Evolutionary conservation across 2,113 vertebrate species (phyloP), one percentile per base, ranked within the genome.

Genomic region (Copsychus sechellarum): DNA sequence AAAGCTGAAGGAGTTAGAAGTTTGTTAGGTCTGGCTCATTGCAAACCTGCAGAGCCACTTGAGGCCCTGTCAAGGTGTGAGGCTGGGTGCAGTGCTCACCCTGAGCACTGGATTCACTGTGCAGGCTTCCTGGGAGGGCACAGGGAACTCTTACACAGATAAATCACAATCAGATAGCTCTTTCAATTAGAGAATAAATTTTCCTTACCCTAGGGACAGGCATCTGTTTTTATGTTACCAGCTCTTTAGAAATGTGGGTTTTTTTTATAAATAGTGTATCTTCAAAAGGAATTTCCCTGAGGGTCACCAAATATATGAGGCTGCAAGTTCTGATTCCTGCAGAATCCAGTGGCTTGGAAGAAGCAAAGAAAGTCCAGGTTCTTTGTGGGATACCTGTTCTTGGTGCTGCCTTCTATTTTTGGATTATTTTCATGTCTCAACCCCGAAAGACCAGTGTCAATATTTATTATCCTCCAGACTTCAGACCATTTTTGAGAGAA

Each of bases 71-170:
- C 45, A 5, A 17, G 54, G 22, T 42, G 29, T 25, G 28, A 20
- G 23, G 3, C 50, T 50, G 40, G 9, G 7, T 48, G 23, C 53
- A 38, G 29, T 3, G 3, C 1, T 2, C 8, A 3, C 12, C 40
- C 6, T 22, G 5, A 54, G n/a, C 19, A 7, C 29, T 45, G 7
- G 8, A 13, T 29, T 62, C 71, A 56, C 69, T 77, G 14, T 18
- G 45, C 11, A 50, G 51, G 6, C 10, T 61, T 60, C 25, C 54
- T 62, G 22, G 31, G 28, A 56, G 50, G 51, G 17, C 19, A 12
- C 14, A 42, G 20, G 10, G 22, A 64, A 47, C 2, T 20, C 24
- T 69, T 33, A 51, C 1, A 1, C 21, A 65, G 29, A 29, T 38
- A 23, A 77, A 38, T 33, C 45, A 65, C 21, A 77, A 61, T 31